A percentile compares a stretch with the other conserved stretches of the same genome.
Evolutionary conservation across 2,888 invertebrate genomes (phyloP).

Genomic region (Cacoxenus indagator): DNA sequence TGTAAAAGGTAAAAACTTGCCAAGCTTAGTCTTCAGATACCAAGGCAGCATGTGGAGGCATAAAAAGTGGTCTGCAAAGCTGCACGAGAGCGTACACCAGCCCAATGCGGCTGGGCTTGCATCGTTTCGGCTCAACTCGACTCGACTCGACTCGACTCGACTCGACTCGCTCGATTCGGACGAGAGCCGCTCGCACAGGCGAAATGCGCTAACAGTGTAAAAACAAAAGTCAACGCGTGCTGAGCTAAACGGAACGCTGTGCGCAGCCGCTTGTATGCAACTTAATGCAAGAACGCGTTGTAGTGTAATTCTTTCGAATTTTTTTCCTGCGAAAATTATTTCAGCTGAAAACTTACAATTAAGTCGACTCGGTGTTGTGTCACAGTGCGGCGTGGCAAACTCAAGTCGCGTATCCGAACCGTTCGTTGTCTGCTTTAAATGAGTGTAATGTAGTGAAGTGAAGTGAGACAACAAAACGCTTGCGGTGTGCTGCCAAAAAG

Average conservation of each 20-base stretch:
- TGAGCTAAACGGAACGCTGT: slow-evolving; percentile 48
- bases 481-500: slow-evolving; percentile 58
- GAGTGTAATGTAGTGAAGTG: too few species aligned
- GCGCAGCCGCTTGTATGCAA: slow-evolving; percentile 35
- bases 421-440: too few species aligned
- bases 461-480: slow-evolving; percentile 31
- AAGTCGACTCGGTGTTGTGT: not conserved
- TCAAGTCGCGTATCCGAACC: too few species aligned
- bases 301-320: not conserved
- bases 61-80: too few species aligned
- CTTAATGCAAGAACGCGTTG: too few species aligned
- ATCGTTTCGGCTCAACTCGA: not conserved
- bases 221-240: slow-evolving; percentile 63
- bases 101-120: too few species aligned
- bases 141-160: slow-evolving; percentile 11
- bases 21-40: too few species aligned
- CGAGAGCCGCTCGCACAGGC: slow-evolving; percentile 22
- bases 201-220: slow-evolving; percentile 56
- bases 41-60: too few species aligned
- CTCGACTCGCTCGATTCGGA: slow-evolving; percentile 11
- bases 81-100: too few species aligned
- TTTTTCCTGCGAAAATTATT: not conserved
- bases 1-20: too few species aligned
- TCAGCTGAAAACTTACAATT: not conserved
- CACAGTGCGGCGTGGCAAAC: not conserved